Evolutionary conservation across 2,888 invertebrate species (phyloP), one percentile per base, ranked within the genome.

Genomic region (Rotaria sp.): DNA sequence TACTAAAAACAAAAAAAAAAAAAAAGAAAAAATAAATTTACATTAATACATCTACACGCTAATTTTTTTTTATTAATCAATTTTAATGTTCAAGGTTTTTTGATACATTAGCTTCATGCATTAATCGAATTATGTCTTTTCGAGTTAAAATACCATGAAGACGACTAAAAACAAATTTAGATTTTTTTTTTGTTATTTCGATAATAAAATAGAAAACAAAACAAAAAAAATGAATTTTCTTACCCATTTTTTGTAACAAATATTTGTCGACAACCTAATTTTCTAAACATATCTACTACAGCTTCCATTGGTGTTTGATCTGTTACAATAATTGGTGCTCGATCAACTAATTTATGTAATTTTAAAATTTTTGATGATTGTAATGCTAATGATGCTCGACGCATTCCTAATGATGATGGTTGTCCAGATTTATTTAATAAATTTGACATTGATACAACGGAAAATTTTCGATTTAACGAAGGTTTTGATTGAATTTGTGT

Each of bases 231-330:
- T 52, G 3, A 41, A n/a, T 57, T 38, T 35, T 21, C 21, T 75
- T 35, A 97, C 97, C 98, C 98, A 91, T 98, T 97, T 91, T 97
- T 97, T 88, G 97, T 98, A 90, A 99, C 97, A 85, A 98, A 94
- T 10, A 96, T 96, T 92, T 99, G 98, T 84, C 98, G 92, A 59
- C 99, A 93, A 45, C 99, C 99, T 88, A 99, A 93, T 92, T 99
- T 99, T 88, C 98, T 94, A 93, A 99, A 99, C 98, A 99, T 99
- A 92, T 99, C 99, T 85, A 99, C 96, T 74, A 99, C 97, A 1
- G 97, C 98, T 92, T 99, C 99, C 98, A 99, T 99, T 15, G 99
- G 98, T 45, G 98, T 99, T 93, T 98, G 97, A 93, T 99, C 98
- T 15, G 98, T 98, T 88, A 99, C 96, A 4, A 98, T 98, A 89